Percentiles rank a stretch among this genome's conserved stretches.
These are phyloP conservation scores for Neoseiulus cucumeris DNA, from an alignment of 1,140 invertebrate genomes.

Conservation along the genomic window DNA sequence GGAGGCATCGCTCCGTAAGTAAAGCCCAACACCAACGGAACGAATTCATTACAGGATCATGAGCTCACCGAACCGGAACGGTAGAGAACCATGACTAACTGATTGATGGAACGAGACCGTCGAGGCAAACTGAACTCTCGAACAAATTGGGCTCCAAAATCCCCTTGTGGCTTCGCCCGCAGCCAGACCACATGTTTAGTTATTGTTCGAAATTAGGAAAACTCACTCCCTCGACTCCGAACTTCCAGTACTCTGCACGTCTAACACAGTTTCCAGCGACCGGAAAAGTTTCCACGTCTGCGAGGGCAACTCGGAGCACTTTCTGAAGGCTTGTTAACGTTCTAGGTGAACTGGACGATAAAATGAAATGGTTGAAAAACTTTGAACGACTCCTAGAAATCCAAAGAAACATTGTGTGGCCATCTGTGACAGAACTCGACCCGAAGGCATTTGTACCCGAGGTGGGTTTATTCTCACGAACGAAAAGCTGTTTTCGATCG, in stretches of 20 bases:
- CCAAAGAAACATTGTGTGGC: conserved; percentile 44
- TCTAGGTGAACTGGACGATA: conserved; percentile 44
- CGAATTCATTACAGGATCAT: not conserved
- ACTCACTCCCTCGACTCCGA: no score
- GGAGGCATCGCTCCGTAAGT: conserved; percentile 40
- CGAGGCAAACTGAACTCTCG: no score
- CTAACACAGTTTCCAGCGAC: not conserved
- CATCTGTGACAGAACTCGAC: conserved; percentile 41
- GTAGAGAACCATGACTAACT: not conserved
- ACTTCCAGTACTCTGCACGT: not conserved
- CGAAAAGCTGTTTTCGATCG: not conserved
- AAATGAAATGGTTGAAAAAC: conserved; percentile 50
- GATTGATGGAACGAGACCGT: not conserved
- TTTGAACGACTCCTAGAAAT: conserved; percentile 47
- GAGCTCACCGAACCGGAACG: not conserved
- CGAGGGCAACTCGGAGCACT: not conserved
- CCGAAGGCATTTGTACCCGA: conserved; percentile 43
- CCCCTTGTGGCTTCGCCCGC: no score
- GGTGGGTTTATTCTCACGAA: conserved; percentile 22
- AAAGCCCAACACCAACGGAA: not conserved
- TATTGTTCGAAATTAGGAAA: no score
- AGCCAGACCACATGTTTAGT: no score
- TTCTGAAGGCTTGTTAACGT: conserved; percentile 9
- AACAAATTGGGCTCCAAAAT: no score
- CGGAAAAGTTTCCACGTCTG: not conserved